Conservation (phyloP, 2,113 vertebrate species). For the Dicentrarchus labrax region DNA sequence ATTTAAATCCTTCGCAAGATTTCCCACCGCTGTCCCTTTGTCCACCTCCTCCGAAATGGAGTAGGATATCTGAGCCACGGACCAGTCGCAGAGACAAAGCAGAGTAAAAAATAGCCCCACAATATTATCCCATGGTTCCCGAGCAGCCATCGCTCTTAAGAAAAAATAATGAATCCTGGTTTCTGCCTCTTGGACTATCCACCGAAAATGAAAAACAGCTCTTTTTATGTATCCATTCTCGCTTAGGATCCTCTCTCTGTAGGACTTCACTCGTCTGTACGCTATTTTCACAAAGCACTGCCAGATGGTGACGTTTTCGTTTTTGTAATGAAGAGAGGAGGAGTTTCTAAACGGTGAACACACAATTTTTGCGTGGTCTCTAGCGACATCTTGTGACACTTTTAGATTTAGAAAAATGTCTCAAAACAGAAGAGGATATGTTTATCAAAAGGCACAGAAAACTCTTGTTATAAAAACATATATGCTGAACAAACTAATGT, state of each 20-base stretch:
- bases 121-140: conserved; percentile 36
- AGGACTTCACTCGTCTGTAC: conserved; percentile 1
- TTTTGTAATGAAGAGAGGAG: conserved; percentile 51
- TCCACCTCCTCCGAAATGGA: conserved; percentile 81
- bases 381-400: conserved; percentile 73
- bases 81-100: conserved; percentile 74
- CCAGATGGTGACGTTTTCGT: conserved; percentile 54
- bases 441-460: fast-evolving
- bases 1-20: conserved; percentile 83
- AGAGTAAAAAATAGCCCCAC: conserved; percentile 49
- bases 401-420: background rate
- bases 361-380: conserved; percentile 67
- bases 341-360: conserved; percentile 7
- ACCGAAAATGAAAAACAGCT: background rate
- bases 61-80: conserved; percentile 79
- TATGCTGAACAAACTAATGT: background rate
- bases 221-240: conserved; percentile 25
- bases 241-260: background rate
- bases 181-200: background rate
- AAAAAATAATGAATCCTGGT: background rate
- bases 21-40: conserved; percentile 82
- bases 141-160: conserved; percentile 59
- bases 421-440: background rate
- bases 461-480: background rate
- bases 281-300: conserved; percentile 50